phyloP scores from a whole-genome alignment of 2,888 invertebrate species.

The Plebejus argus region DNA sequence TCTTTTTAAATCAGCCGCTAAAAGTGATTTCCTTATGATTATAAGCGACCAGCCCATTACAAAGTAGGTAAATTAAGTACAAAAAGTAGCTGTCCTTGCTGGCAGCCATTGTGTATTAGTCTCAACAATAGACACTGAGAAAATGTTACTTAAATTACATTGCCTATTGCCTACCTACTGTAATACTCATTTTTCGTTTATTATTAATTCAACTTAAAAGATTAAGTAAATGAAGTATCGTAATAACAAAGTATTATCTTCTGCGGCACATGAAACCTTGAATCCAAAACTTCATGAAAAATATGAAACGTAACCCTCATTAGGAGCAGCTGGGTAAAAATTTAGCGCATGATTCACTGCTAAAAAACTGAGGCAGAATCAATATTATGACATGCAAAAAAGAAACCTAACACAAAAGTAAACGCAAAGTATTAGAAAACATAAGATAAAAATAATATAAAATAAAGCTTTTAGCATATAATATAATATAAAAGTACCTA shows the following conservation, averaged over 20 bases:
- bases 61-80: constrained; percentile 11
- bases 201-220: neutral
- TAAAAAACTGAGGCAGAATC: no score
- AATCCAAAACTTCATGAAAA: no score
- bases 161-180: no score
- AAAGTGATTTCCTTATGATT: neutral
- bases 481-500: neutral
- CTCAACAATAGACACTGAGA: constrained; percentile 21
- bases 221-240: neutral
- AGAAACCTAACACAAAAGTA: no score
- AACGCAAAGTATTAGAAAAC: no score
- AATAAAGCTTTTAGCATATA: neutral
- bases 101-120: constrained; percentile 14
- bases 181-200: constrained; percentile 7
- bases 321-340: no score
- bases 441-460: no score
- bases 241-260: neutral
- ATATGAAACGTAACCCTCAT: no score
- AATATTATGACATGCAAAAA: no score
- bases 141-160: constrained; percentile 4
- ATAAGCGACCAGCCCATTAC: neutral
- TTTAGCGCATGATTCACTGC: no score
- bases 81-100: constrained; percentile 12
- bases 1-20: no score
- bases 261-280: neutral